Evolutionary conservation across 2,797 vertebrate genomes (phyloP), one percentile per base, ranked within the genome.

Genomic region (Coregonus sp.): DNA sequence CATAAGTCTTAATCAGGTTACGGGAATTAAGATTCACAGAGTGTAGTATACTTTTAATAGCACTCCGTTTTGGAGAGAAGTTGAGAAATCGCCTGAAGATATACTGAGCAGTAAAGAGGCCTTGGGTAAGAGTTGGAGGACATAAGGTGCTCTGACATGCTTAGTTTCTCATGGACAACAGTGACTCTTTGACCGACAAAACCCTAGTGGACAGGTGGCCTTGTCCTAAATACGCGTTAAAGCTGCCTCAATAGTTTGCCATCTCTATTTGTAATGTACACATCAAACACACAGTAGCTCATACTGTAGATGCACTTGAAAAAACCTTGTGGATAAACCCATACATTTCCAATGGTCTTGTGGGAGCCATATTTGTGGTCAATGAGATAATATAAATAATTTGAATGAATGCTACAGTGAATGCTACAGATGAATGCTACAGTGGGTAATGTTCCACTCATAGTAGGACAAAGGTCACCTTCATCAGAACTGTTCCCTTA

Each of bases 141-240:
- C 29, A 37, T 5, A 6, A 72, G 29, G 14, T 2, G 1, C 7
- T 1, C 14, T 54, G 50, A 72, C 51, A 54, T 29, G 25, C 50
- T 71, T 20, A 29, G 40, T 11, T 29, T 52, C 29, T 73, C 33
- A 33, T 16, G 14, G 31, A 31, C 18, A 56, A 11, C 5, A 20
- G 70, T 79, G 72, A 85, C 75, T 86, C 76, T 84, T 83, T 88
- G 87, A 90, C 86, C 86, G 67, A 85, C 76, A 90, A 89, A 88
- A 78, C 77, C 78, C 33, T 80, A 40, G 76, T 80, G 75, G 79
- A 88, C 82, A 83, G 73, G 67, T 54, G 63, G 77, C 76, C 81
- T 69, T 85, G 85, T 31, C 81, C 85, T 89, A 87, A 85, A 86
- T 86, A 47, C 9, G 2, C 11, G 52, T 18, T 56, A n/a, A 5